Base-by-base conservation (phyloP, 2,113 vertebrate species). In the Phyllostomus discolor region DNA sequence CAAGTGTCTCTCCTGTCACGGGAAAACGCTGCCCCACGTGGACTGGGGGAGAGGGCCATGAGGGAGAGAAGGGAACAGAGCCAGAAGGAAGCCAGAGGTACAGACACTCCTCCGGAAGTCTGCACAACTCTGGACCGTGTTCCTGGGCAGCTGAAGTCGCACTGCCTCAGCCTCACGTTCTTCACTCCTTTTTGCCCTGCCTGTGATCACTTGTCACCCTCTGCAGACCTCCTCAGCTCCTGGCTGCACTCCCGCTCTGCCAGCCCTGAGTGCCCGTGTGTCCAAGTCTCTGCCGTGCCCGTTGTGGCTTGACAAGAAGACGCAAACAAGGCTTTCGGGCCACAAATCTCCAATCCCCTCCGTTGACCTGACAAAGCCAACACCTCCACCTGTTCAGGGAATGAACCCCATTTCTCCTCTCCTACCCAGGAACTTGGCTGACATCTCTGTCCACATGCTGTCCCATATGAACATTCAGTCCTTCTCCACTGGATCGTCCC, bases 201-300 rank as follows among this genome's bases (percentile, higher is more conserved):
- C 41, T 24, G 20, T 38, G 75, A 95, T 88, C 16, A 8, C 19
- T 26, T 31, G 22, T n/a, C 67, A 28, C 41, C 50, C 52, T 26
- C 38, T 26, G 19, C 33, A 84, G 31, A 70, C 26, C 38, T 14
- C 26, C 31, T 54, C 48, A 33, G 0, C 26, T 15, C 20, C 38
- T 48, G 7, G 1, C 57, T 0, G 0, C 2, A 5, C 9, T 7
- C 41, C 66, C n/a, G 33, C 38, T 43, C 78, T 69, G 46, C 43
- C 4, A 52, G 22, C 31, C 91, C 50, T 46, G 57, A 17, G 80
- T 31, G 41, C 24, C 3, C 4, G 15, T 17, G 6, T 46, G 64
- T 22, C 64, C 43, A 46, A 28, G 78, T 66, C 90, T 38, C 82
- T 66, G 59, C 31, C 52, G 76, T 31, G 19, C 73, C n/a, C 12